phyloP scores from a whole-genome alignment of 2,888 invertebrate species.

The Ceraclea dissimilis region DNA sequence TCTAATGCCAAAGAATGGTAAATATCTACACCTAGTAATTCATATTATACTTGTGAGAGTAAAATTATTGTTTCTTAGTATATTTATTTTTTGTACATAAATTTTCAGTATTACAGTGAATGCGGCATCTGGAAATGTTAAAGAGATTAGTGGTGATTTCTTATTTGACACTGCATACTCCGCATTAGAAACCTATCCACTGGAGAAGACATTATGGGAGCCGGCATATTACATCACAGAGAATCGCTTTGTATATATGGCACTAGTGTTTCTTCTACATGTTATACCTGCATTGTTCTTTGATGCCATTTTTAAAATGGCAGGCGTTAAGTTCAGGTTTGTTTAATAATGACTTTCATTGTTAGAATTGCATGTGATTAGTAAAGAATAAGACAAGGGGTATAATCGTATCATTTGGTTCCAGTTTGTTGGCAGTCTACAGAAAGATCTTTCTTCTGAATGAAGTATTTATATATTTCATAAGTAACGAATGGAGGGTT shows the following conservation, averaged over 20 bases:
- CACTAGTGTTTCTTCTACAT: slow-evolving; percentile 11
- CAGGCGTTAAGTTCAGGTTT: slow-evolving; percentile 16
- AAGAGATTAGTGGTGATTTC: background rate
- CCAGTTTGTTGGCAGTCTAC: slow-evolving; percentile 50
- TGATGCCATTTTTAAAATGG: slow-evolving; percentile 8
- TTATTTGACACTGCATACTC: background rate
- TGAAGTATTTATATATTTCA: slow-evolving; percentile 47
- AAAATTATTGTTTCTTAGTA: too few relatives aligned
- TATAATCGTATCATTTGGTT: background rate
- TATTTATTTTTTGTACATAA: background rate
- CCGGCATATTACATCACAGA: slow-evolving; percentile 7
- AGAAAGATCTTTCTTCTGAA: slow-evolving; percentile 48
- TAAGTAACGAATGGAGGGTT: slow-evolving; percentile 50
- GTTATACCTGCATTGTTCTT: slow-evolving; percentile 18
- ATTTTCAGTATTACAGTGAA: slow-evolving; percentile 17
- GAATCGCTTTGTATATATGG: slow-evolving; percentile 10
- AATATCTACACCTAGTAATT: too few relatives aligned
- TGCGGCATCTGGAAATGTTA: slow-evolving; percentile 16
- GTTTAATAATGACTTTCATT: background rate
- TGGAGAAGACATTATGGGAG: slow-evolving; percentile 10
- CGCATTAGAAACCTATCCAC: background rate
- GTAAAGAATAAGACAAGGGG: background rate
- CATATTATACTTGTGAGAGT: too few relatives aligned
- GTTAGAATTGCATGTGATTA: background rate
- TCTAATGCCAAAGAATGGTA: slow-evolving; percentile 16